A percentile compares a stretch with the other conserved stretches of the same genome.
Evolutionary conservation across 2,113 vertebrate genomes (phyloP).

Genomic region (Rhabdornis inornatus): DNA sequence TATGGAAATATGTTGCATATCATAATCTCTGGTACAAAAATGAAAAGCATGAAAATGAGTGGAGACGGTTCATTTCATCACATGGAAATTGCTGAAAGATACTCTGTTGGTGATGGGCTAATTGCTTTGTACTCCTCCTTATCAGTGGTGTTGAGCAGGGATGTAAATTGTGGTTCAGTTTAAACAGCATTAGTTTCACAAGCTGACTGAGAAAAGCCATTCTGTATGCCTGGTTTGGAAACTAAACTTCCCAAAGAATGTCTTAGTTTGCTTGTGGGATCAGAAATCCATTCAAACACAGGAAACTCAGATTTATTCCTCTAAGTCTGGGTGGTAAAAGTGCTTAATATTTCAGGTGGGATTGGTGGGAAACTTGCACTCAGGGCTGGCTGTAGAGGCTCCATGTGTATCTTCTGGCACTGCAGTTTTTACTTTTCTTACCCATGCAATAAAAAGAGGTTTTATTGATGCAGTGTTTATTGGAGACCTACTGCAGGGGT

Average conservation of each 20-base stretch:
- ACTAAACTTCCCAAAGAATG: neutral
- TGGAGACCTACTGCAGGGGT: neutral
- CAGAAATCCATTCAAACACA: neutral
- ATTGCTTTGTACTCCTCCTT: neutral
- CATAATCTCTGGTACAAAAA: neutral
- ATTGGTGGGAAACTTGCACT: neutral
- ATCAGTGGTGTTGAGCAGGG: neutral
- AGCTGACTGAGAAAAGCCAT: neutral
- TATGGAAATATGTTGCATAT: neutral
- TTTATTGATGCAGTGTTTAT: neutral
- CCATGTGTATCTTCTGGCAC: accelerated
- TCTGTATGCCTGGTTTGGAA: neutral
- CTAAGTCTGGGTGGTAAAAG: neutral
- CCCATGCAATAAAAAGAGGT: neutral
- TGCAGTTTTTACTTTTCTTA: neutral
- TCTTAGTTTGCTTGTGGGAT: neutral
- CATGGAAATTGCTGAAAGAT: neutral
- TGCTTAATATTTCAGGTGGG: neutral
- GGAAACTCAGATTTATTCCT: neutral
- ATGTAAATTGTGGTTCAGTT: neutral
- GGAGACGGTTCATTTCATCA: neutral
- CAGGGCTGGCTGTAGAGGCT: neutral
- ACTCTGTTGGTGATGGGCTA: neutral
- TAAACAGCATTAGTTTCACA: neutral
- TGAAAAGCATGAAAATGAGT: neutral